Evolutionary conservation across 2,888 invertebrate species (phyloP).

Genomic region (Yponomeuta malinellus): DNA sequence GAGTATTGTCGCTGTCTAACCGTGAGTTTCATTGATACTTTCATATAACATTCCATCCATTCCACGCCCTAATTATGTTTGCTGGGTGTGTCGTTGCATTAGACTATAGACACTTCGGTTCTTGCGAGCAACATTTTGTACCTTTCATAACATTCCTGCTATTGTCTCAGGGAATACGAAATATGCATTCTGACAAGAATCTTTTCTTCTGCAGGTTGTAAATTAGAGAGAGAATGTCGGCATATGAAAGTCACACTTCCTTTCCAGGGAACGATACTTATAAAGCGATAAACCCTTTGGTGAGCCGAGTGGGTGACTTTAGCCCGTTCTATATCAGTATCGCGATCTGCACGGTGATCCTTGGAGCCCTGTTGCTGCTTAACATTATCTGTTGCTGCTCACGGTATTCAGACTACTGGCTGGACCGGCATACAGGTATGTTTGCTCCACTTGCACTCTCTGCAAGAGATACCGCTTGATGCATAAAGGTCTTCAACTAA

Average conservation of each 20-base stretch:
- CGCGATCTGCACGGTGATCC: slow-evolving; percentile 84
- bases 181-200: slow-evolving; percentile 2
- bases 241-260: slow-evolving; percentile 57
- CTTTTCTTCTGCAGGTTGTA: slow-evolving; percentile 12
- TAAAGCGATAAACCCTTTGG: slow-evolving; percentile 48
- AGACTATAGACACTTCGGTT: too few species aligned
- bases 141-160: too few species aligned
- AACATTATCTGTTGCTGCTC: slow-evolving; percentile 90
- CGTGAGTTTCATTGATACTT: too few species aligned
- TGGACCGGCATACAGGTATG: slow-evolving; percentile 85
- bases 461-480: background rate
- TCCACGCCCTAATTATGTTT: too few species aligned
- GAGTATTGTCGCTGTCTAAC: background rate
- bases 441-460: background rate
- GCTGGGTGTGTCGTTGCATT: too few species aligned
- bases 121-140: too few species aligned
- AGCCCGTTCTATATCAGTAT: slow-evolving; percentile 90
- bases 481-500: too few species aligned
- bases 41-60: too few species aligned
- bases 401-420: slow-evolving; percentile 87
- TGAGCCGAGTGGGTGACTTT: slow-evolving; percentile 79
- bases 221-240: slow-evolving; percentile 53
- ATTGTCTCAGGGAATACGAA: background rate
- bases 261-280: slow-evolving; percentile 64
- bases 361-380: slow-evolving; percentile 81